Evolutionary conservation across 2,797 vertebrate species (phyloP), one percentile per base, ranked within the genome.

Genomic region (Urosaurus nigricauda): DNA sequence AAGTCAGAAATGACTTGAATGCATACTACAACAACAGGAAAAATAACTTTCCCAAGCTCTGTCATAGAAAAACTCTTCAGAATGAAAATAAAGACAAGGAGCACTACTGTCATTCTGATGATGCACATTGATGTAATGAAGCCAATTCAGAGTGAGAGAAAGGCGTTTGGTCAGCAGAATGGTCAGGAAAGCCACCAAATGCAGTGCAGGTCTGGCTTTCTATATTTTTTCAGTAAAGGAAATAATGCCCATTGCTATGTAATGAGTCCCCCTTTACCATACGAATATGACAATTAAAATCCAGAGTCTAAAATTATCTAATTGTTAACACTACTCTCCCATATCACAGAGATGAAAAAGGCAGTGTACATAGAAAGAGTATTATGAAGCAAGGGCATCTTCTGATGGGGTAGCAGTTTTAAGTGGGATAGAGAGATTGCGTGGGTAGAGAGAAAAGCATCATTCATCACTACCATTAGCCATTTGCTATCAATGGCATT

Each of bases 401-500:
- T n/a, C 71, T 58, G 5, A 81, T 26, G 5, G 19, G 16, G 24
- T 40, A 65, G 63, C 58, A 51, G 29, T 81, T 77, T 51, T 51
- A 75, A 63, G 37, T 29, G 26, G 60, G 35, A 35, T 37, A 51
- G 16, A 65, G 51, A 87, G 19, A 74, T 43, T 56, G 14, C 53
- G 13, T 63, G 60, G 79, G 26, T 60, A 29, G 19, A 79, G 26
- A 29, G 37, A 60, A 89, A 90, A 91, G 87, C 63, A 60, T 37
- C 0, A 92, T 93, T 92, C 73, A 1, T 79, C 0, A 0, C 60
- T 87, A 53, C 91, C 82, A 37, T 94, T 90, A 93, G 81, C 79
- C 89, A 43, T 70, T 90, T 51, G 86, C 73, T 89, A 84, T 84
- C 19, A 40, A 53, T 88, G 89, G 93, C 87, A 90, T 79, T 85